Conservation (phyloP, 1,140 invertebrate genomes). For the Pseudomyrmex pallidus region DNA sequence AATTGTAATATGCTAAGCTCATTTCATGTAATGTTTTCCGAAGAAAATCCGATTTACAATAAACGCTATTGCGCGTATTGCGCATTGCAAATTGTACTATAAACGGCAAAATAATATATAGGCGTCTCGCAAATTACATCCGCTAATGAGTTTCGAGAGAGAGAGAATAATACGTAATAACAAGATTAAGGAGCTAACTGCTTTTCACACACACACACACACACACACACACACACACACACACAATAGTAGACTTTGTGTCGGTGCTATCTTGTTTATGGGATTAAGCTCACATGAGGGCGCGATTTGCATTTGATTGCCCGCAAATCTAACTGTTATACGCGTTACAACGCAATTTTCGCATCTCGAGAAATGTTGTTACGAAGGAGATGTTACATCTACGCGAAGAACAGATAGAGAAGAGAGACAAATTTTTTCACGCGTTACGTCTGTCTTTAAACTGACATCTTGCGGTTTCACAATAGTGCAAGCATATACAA, state of each 20-base stretch:
- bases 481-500: not conserved
- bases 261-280: slow-evolving; percentile 34
- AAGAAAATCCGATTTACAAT: slow-evolving; percentile 26
- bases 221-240: not conserved
- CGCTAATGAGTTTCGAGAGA: slow-evolving; percentile 32
- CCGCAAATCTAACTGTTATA: slow-evolving; percentile 27
- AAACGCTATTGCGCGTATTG: not conserved
- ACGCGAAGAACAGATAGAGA: not conserved
- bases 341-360: slow-evolving; percentile 14
- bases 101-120: slow-evolving; percentile 36
- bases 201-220: slow-evolving; percentile 16
- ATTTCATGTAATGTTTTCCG: not conserved
- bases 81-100: not conserved
- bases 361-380: not conserved
- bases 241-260: slow-evolving; percentile 31
- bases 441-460: not conserved
- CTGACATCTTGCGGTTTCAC: not conserved
- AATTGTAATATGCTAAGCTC: not conserved
- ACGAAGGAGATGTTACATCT: not conserved
- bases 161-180: slow-evolving; percentile 2
- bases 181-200: slow-evolving; percentile 44
- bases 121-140: slow-evolving; percentile 37
- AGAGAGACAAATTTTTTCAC: not conserved
- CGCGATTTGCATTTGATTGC: slow-evolving; percentile 53
- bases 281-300: slow-evolving; percentile 42